Base-by-base conservation (phyloP, 2,888 invertebrate genomes). In the Ceriagrion tenellum region DNA sequence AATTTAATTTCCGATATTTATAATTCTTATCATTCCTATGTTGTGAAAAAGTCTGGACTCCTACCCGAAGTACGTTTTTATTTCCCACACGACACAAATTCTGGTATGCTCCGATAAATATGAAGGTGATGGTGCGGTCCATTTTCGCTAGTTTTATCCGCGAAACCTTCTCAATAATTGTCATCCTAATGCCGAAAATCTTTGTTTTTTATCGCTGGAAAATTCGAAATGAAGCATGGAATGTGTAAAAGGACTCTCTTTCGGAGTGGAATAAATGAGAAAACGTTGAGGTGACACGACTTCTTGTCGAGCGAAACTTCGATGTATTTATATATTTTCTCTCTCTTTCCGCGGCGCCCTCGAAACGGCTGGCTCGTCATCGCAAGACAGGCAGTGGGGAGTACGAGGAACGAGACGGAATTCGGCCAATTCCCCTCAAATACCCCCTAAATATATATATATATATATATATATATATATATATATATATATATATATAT, bases 281-380 rank as follows among this genome's bases (percentile, higher is more conserved):
- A 16, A 35, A 3, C 59, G 47, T 4, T 59, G 59, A 13, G 35
- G 13, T 35, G 13, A 0, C n/a, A 8, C n/a, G 81, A 81, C 81
- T 35, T 81, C 81, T 81, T 35, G 35, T 35, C 35, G 81, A 35
- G 30, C n/a, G 26, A 81, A 81, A 81, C 81, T 81, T 81, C 30
- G 81, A 81, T 81, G 35, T 81, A n/a, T n/a, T n/a, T n/a, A 35
- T 81, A 81, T 81, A 35, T 81, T 81, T 81, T 35, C n/a, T 35
- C 26, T 81, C 81, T 13, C 81, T 16, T 2, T 35, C n/a, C n/a
- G n/a, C n/a, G n/a, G n/a, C 35, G 30, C 13, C 35, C 30, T 35
- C 13, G 81, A 35, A 23, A 69, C 26, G 26, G 69, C 12, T 69
- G 26, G 26, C 69, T 26, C 69, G 69, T 26, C 69, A 26, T 69